These are phyloP conservation scores for Tenualosa thibaudeaui DNA, from an alignment of 2,797 vertebrate species.

Conservation along the genomic window DNA sequence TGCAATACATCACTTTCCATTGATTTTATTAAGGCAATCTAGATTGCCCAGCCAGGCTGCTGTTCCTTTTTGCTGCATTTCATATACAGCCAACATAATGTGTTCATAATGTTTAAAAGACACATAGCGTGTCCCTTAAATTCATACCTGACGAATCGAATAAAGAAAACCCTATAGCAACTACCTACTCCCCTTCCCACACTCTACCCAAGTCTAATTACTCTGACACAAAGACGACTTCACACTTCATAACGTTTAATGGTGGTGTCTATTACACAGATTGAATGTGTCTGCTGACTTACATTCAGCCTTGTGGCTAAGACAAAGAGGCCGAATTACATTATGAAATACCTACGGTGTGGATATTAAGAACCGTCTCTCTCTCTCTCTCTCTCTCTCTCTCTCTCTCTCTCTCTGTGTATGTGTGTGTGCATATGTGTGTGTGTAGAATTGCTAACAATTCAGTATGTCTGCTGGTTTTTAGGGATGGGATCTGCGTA, in stretches of 20 bases:
- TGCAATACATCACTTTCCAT: conserved; percentile 24
- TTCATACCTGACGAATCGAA: not conserved
- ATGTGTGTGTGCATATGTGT: conserved; percentile 1
- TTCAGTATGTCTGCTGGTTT: not conserved
- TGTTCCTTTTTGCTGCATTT: not conserved
- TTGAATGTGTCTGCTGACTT: not conserved
- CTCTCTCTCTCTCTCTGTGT: not conserved
- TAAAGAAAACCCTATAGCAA: not conserved
- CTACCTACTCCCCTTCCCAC: not conserved
- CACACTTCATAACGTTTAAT: conserved; percentile 17
- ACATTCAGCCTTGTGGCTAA: not conserved
- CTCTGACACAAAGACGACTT: not conserved
- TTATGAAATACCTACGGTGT: not conserved
- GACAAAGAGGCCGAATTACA: conserved; percentile 1
- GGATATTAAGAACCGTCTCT: not conserved
- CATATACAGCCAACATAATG: not conserved
- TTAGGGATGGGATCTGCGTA: not conserved
- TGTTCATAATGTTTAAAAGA: not conserved
- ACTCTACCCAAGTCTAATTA: not conserved
- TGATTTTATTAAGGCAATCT: conserved; percentile 18
- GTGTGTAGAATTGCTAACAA: not conserved
- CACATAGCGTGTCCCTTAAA: not conserved
- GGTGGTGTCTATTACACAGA: not conserved
- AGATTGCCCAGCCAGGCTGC: not conserved
- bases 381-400: too few relatives aligned